These are phyloP conservation scores for Pogonomyrmex californicus DNA, from an alignment of 1,140 invertebrate genomes.

Conservation along the genomic window DNA sequence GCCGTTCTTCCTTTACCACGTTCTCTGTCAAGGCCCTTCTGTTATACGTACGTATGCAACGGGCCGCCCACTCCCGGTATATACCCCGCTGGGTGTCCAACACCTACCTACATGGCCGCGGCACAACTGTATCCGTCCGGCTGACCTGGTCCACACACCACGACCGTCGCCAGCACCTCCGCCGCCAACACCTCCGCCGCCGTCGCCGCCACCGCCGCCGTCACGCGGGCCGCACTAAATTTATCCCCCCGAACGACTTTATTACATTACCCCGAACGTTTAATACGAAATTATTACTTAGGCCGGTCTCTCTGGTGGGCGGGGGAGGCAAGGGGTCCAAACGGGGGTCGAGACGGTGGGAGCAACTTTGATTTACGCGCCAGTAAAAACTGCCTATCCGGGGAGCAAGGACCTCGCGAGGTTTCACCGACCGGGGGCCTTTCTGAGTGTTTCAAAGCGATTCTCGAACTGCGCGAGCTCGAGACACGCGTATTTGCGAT, in stretches of 20 bases:
- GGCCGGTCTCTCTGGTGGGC: slow-evolving; percentile 57
- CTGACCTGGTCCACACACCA: slow-evolving; percentile 74
- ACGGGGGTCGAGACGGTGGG: slow-evolving; percentile 39
- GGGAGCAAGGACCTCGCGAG: slow-evolving; percentile 65
- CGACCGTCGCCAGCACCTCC: slow-evolving; percentile 66
- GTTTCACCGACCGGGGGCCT: slow-evolving; percentile 40
- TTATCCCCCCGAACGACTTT: slow-evolving; percentile 84
- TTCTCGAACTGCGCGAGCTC: slow-evolving; percentile 24
- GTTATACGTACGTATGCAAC: slow-evolving; percentile 72
- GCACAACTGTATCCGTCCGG: slow-evolving; percentile 80
- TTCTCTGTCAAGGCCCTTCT: slow-evolving; percentile 79
- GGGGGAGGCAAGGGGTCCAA: not conserved
- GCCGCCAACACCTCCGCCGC: slow-evolving; percentile 46
- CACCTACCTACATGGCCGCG: slow-evolving; percentile 85
- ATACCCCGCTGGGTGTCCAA: slow-evolving; percentile 86
- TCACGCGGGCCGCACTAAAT: slow-evolving; percentile 80
- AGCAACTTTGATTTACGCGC: slow-evolving; percentile 79
- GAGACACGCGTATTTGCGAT: slow-evolving; percentile 2
- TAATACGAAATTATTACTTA: slow-evolving; percentile 85
- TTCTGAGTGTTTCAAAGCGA: slow-evolving; percentile 35
- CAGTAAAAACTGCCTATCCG: slow-evolving; percentile 74
- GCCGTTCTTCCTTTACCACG: slow-evolving; percentile 57
- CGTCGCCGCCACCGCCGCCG: slow-evolving; percentile 15
- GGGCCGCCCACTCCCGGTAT: slow-evolving; percentile 83
- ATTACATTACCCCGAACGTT: slow-evolving; percentile 84